A percentile compares a stretch with the other conserved stretches of the same genome.
phyloP scores from a whole-genome alignment of 2,113 vertebrate species.

The Andinoacara biseriatus region DNA sequence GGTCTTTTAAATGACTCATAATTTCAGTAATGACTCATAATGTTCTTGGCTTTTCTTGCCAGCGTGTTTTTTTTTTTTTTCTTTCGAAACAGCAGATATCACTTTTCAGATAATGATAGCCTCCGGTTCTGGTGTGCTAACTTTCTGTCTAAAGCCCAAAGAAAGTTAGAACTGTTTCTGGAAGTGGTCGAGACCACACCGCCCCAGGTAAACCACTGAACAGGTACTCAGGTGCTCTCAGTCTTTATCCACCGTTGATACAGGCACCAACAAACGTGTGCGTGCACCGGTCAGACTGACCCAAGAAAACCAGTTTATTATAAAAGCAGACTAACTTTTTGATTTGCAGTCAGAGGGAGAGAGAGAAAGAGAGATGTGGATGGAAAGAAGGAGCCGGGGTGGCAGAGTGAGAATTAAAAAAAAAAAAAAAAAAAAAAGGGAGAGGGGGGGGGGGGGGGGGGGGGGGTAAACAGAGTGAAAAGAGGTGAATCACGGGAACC shows the following conservation, averaged over 20 bases:
- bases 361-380: conserved; percentile 36
- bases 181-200: conserved; percentile 44
- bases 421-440: conserved; percentile 20
- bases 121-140: conserved; percentile 19
- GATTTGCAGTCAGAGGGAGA: conserved; percentile 67
- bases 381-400: conserved; percentile 53
- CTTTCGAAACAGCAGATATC: conserved; percentile 30
- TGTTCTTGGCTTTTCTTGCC: conserved; percentile 38
- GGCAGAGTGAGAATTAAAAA: conserved; percentile 27
- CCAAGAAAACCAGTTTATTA: conserved; percentile 59
- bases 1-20: conserved; percentile 63
- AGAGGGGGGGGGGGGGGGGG: too few species aligned
- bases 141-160: conserved; percentile 22
- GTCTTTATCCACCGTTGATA: conserved; percentile 11
- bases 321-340: conserved; percentile 74
- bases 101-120: conserved; percentile 51
- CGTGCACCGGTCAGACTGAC: conserved; percentile 31
- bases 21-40: conserved; percentile 70
- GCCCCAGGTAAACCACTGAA: conserved; percentile 11
- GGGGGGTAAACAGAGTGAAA: too few species aligned
- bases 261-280: neutral
- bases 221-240: conserved; percentile 32
- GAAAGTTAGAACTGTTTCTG: conserved; percentile 31
- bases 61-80: conserved; percentile 15
- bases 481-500: too few species aligned